Evolutionary conservation across 2,888 invertebrate genomes (phyloP), one percentile per base, ranked within the genome.

Genomic region (Campaea margaritaria): DNA sequence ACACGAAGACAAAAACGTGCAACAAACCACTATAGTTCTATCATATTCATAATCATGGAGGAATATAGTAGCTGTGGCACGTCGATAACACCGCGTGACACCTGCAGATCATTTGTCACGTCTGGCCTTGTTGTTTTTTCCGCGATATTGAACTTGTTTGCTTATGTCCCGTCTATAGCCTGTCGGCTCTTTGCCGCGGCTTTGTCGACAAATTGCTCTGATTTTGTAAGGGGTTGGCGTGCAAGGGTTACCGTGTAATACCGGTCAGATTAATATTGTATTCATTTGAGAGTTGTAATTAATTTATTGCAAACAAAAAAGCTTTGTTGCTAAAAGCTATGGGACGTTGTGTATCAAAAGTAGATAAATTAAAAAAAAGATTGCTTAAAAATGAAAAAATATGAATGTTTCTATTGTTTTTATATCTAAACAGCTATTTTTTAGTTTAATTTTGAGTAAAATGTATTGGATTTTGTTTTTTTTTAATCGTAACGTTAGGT

Each of bases 61-160:
- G 50, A 49, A 42, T 54, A 51, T 55, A 28, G 61, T 71, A 75
- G 73, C 80, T 81, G 81, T 67, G 74, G 62, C 66, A 38, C 52
- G 55, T 68, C 69, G 74, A 77, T 77, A 78, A 72, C 66, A 65
- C 65, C 13, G 51, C 79, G 80, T 84, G 87, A 85, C 87, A 89
- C 88, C 87, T 89, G 88, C 81, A 82, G 78, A 80, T 90, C 88
- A 87, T 91, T 91, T 91, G 89, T 90, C 89, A 89, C 83, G 81
- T 74, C 78, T 70, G 74, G 72, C 70, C 70, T 71, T 81, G 79
- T 81, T 81, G 81, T 83, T 83, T 80, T 79, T 81, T 81, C 74
- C 64, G 69, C 74, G 73, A 76, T 78, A 76, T 75, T 79, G 78
- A 79, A 81, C 75, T 74, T 84, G 83, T 86, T 85, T 84, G 78